phyloP scores from a whole-genome alignment of 2,113 vertebrate genomes.

The Podocnemis expansa region DNA sequence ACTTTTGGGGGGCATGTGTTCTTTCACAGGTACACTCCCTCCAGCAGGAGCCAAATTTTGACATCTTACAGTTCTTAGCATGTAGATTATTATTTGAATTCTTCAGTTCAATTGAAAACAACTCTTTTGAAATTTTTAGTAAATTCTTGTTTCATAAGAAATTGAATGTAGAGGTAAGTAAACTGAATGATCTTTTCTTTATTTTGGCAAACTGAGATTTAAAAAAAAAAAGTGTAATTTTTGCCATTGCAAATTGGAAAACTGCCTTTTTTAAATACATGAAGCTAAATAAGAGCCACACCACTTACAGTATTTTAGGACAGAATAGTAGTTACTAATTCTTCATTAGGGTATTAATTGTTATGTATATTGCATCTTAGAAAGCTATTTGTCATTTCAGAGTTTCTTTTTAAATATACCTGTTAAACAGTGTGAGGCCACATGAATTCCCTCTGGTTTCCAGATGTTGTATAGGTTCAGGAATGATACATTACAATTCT shows the following conservation, averaged over 20 bases:
- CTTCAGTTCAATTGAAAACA: not conserved
- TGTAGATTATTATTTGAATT: not conserved
- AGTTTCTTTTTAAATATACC: not conserved
- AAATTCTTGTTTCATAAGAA: not conserved
- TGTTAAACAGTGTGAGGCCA: not conserved
- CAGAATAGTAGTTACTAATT: not conserved
- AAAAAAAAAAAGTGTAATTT: not conserved
- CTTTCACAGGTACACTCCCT: not conserved
- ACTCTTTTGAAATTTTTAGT: not conserved
- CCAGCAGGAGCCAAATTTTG: not conserved
- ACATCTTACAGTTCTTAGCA: not conserved
- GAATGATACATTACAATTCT: not conserved
- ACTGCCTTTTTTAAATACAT: not conserved
- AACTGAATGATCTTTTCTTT: not conserved
- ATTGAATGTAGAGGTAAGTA: not conserved
- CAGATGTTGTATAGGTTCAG: not conserved
- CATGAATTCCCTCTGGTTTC: constrained; percentile 21
- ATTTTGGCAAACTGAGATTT: not conserved
- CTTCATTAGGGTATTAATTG: not conserved
- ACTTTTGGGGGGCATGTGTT: not conserved
- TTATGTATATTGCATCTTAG: not conserved
- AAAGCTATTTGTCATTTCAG: not conserved
- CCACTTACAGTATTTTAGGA: not conserved
- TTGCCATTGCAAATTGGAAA: not conserved
- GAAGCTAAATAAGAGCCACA: not conserved